phyloP scores from a whole-genome alignment of 2,113 vertebrate genomes.

The Ophthalmolycus amberensis region DNA sequence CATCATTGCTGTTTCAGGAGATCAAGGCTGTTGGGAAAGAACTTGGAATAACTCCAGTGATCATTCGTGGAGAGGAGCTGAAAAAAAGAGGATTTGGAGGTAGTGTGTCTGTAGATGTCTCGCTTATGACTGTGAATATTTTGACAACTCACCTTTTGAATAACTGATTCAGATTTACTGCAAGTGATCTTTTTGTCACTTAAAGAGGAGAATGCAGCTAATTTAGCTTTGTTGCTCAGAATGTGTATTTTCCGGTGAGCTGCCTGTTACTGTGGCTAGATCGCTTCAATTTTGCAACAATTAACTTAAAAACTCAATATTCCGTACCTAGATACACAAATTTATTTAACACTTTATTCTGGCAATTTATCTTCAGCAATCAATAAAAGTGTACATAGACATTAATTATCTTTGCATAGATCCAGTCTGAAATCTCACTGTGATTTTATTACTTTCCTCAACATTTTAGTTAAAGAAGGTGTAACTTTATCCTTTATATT shows the following conservation, averaged over 20 bases:
- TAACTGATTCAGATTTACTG: background rate
- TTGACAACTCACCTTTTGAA: background rate
- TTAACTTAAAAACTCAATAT: background rate
- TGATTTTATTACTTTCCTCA: background rate
- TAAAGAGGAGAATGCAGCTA: background rate
- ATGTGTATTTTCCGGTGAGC: background rate
- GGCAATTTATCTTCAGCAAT: background rate
- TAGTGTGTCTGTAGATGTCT: constrained; percentile 49
- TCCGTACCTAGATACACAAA: background rate
- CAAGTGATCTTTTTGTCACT: background rate
- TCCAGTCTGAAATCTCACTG: background rate
- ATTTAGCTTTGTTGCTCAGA: background rate
- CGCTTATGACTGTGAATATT: background rate
- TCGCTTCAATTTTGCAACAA: background rate
- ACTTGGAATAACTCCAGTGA: constrained; percentile 89
- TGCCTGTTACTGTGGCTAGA: background rate
- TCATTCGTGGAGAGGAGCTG: constrained; percentile 93
- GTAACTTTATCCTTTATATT: background rate
- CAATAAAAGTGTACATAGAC: background rate
- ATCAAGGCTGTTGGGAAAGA: constrained; percentile 91
- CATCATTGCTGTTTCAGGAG: constrained; percentile 84
- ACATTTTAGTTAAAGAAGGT: background rate
- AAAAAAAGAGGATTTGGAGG: constrained; percentile 96
- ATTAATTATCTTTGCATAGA: background rate
- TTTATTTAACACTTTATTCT: background rate